Base-by-base conservation (phyloP, 2,113 vertebrate genomes). In the Thalassarche chlororhynchos region DNA sequence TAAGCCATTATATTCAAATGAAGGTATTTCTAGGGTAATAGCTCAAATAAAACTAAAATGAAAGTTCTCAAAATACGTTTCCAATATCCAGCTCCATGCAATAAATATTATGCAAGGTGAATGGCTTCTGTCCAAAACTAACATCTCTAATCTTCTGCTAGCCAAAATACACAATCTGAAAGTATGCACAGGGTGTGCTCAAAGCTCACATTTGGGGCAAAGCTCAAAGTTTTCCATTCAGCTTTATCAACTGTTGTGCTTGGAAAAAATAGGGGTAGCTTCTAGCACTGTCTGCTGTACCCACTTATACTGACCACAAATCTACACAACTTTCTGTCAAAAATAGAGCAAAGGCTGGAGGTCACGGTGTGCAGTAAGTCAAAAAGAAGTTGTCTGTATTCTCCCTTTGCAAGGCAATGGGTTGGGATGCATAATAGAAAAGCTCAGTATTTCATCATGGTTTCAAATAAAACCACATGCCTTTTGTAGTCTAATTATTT, bases 31-130 rank as follows among this genome's bases (percentile, higher is more conserved):
- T 77, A 64, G 64, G 19, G 61, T 86, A 97, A 93, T 54, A 82
- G 34, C 77, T 82, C 91, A 95, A 96, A 91, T 89, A 95, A 96
- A 96, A 64, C 46, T 26, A 21, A 87, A 94, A 96, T 38, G 57
- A 89, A 97, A 74, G 68, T 80, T 94, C 79, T 76, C 86, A 87
- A 93, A 96, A 95, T 87, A 96, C 83, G 84, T 94, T 97, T 95
- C 89, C 87, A 97, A 93, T 96, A 97, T 87, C 69, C 74, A 89
- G 79, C 76, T 55, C 94, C 4, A 3, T 62, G 91, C 78, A 94
- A 92, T 96, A 96, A 96, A 96, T 92, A 91, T 71, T 94, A 93
- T 91, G 85, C 95, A 97, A 97, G 90, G 83, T 96, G 96, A 97
- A 93, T 97, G 95, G 96, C 90, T 96, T 66, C 77, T 75, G 79